Evolutionary conservation across 2,888 invertebrate species (phyloP).

Genomic region (Eurytoma adleriae): DNA sequence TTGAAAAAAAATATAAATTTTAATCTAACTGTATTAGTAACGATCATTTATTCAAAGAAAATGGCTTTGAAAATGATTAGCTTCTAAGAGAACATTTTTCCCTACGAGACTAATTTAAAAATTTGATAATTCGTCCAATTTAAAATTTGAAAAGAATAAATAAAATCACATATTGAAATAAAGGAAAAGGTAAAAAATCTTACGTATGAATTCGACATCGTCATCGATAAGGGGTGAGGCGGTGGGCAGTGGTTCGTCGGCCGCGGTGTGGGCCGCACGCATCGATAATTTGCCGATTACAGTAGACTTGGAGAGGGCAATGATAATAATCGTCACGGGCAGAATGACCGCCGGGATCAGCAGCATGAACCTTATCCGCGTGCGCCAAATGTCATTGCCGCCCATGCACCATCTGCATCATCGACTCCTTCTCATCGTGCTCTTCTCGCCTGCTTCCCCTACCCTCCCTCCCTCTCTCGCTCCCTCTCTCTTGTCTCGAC

Average conservation of each 20-base stretch:
- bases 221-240: not conserved
- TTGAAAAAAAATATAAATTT: not conserved
- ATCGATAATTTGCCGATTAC: conserved; percentile 63
- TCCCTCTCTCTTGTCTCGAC: no score
- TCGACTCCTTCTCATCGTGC: not conserved
- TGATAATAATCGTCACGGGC: conserved; percentile 71
- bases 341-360: conserved; percentile 74
- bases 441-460: no score
- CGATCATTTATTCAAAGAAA: no score
- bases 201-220: not conserved
- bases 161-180: not conserved
- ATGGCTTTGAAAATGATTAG: no score
- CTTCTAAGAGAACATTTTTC: no score
- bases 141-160: not conserved
- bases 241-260: not conserved
- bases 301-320: conserved; percentile 67
- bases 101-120: no score
- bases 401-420: conserved; percentile 76
- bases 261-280: conserved; percentile 25
- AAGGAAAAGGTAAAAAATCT: not conserved
- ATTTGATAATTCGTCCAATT: no score
- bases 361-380: conserved; percentile 74
- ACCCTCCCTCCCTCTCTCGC: no score
- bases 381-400: conserved; percentile 74
- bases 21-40: not conserved